A percentile compares a stretch with the other conserved stretches of the same genome.
Conservation (phyloP, 2,797 vertebrate species). For the Myripristis murdjan region DNA sequence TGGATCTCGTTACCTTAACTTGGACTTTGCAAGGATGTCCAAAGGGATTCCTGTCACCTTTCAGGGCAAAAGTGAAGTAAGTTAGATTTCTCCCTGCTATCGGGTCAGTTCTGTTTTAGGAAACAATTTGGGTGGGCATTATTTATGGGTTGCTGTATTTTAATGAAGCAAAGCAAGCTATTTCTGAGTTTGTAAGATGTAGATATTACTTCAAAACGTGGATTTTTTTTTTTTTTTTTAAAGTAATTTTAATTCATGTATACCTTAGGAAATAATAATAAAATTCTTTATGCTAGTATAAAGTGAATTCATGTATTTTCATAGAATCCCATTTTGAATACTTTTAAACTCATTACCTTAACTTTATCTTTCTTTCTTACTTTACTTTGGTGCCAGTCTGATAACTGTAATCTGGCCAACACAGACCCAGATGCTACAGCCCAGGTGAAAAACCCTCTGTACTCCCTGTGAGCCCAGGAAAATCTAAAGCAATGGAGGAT, state of each 20-base stretch:
- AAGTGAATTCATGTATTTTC: too few relatives aligned
- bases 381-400: conserved; percentile 9
- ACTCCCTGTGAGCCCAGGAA: conserved; percentile 36
- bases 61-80: conserved; percentile 63
- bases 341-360: neutral
- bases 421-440: conserved; percentile 42
- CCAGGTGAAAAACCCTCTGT: conserved; percentile 7
- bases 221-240: neutral
- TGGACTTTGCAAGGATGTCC: conserved; percentile 72
- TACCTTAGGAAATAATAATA: too few relatives aligned
- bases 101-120: conserved; percentile 43
- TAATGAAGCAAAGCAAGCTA: neutral
- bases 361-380: too few relatives aligned
- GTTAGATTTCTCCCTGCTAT: conserved; percentile 37
- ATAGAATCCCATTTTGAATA: neutral
- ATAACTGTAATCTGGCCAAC: conserved; percentile 24
- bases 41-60: conserved; percentile 62
- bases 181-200: neutral
- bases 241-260: neutral
- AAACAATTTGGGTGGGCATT: neutral
- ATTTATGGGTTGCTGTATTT: neutral
- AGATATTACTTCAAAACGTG: neutral
- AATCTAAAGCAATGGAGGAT: conserved; percentile 40
- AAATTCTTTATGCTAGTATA: too few relatives aligned
- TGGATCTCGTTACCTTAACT: conserved; percentile 74